These are phyloP conservation scores for Aurelia coerulea DNA, from an alignment of 30 jellyfish, hydroid and myxozoan genomes.

Conservation along the genomic window DNA sequence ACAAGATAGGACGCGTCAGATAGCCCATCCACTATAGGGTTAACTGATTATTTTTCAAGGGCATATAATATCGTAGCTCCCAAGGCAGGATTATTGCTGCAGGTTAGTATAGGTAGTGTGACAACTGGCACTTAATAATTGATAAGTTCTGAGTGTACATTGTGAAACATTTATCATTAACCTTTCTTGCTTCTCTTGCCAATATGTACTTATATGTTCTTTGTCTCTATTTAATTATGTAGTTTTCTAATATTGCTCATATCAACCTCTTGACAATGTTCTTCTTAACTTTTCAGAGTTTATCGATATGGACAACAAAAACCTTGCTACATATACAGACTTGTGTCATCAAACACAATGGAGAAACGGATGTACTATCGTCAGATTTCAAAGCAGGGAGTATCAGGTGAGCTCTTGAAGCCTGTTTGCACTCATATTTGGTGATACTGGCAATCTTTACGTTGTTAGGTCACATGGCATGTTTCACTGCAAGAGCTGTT, in stretches of 20 bases:
- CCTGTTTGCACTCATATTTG: background rate
- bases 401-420: slow-evolving; percentile 63
- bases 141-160: too few relatives aligned
- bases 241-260: background rate
- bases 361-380: slow-evolving; percentile 89
- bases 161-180: too few relatives aligned
- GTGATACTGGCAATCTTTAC: background rate
- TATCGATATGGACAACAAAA: slow-evolving; percentile 92
- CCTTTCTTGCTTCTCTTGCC: too few relatives aligned
- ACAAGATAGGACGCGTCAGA: too few relatives aligned
- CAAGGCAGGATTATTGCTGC: too few relatives aligned
- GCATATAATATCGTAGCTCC: too few relatives aligned
- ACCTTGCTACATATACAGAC: slow-evolving; percentile 85
- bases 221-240: background rate
- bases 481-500: background rate
- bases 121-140: too few relatives aligned
- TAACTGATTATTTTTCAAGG: too few relatives aligned
- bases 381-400: slow-evolving; percentile 92
- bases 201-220: background rate
- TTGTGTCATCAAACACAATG: slow-evolving; percentile 95
- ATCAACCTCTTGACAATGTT: background rate
- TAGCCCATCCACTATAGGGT: too few relatives aligned
- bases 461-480: background rate
- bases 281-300: slow-evolving; percentile 32
- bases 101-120: too few relatives aligned